phyloP scores from a whole-genome alignment of 1,140 invertebrate species.

The Drosophila repleta region DNA sequence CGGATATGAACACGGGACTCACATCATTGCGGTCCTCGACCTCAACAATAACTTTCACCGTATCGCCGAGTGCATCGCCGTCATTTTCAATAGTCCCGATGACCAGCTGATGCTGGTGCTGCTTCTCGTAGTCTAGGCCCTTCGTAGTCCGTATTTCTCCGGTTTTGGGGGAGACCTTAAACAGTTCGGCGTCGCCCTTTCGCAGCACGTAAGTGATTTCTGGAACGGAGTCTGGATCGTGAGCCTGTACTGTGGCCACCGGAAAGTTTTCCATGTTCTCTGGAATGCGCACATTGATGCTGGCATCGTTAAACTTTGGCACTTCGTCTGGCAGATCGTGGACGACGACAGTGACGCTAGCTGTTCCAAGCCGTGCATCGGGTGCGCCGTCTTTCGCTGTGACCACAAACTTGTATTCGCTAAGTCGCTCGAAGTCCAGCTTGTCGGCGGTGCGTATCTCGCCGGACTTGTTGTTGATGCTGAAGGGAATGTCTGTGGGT shows the following conservation, averaged over 20 bases:
- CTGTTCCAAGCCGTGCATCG: slow-evolving; percentile 93
- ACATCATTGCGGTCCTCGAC: slow-evolving; percentile 94
- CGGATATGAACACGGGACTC: slow-evolving; percentile 92
- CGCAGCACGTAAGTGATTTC: slow-evolving; percentile 93
- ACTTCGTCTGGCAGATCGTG: slow-evolving; percentile 92
- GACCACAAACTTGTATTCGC: slow-evolving; percentile 93
- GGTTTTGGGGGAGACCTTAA: slow-evolving; percentile 91
- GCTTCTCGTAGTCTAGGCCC: slow-evolving; percentile 91
- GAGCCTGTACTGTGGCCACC: slow-evolving; percentile 89
- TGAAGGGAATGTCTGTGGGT: slow-evolving; percentile 91
- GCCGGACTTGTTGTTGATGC: slow-evolving; percentile 90
- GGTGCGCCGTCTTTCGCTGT: slow-evolving; percentile 94
- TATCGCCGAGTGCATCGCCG: slow-evolving; percentile 88
- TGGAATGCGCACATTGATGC: slow-evolving; percentile 91
- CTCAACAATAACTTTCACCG: slow-evolving; percentile 89
- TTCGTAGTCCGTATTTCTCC: slow-evolving; percentile 90
- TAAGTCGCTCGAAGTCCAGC: slow-evolving; percentile 93
- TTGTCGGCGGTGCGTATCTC: slow-evolving; percentile 90
- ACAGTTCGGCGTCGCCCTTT: slow-evolving; percentile 91
- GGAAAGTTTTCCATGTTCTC: slow-evolving; percentile 92
- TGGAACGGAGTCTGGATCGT: slow-evolving; percentile 91
- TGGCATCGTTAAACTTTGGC: slow-evolving; percentile 90
- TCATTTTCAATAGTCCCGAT: slow-evolving; percentile 93
- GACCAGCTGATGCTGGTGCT: slow-evolving; percentile 89
- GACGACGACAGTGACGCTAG: slow-evolving; percentile 91